Conservation (phyloP, 2,797 vertebrate species). For the Myotis daubentonii region DNA sequence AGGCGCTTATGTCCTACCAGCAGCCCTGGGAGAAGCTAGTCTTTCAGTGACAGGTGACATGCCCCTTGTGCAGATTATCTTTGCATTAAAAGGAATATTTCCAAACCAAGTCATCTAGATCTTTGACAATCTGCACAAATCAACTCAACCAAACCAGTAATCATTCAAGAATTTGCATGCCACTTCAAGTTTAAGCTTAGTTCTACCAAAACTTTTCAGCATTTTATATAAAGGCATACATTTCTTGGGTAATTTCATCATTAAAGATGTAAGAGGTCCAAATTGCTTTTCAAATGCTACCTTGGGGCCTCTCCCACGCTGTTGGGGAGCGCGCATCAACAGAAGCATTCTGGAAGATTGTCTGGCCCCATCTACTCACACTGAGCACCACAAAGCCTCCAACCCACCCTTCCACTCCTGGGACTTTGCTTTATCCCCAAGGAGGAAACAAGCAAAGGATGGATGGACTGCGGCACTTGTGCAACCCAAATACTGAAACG, state of each 20-base stretch:
- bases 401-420: neutral
- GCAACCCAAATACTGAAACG: neutral
- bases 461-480: neutral
- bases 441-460: neutral
- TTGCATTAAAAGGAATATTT: neutral
- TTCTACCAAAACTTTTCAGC: neutral
- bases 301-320: rapidly evolving
- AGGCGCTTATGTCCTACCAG: neutral
- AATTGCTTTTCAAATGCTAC: neutral
- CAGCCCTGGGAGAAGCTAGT: neutral
- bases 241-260: neutral
- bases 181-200: neutral
- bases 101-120: neutral
- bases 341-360: neutral
- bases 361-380: neutral
- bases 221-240: neutral
- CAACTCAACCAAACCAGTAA: neutral
- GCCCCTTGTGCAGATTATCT: neutral
- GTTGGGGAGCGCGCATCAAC: neutral
- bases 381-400: neutral
- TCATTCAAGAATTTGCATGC: neutral
- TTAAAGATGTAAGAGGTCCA: neutral
- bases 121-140: neutral
- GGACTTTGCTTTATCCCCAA: neutral
- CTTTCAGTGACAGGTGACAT: neutral